phyloP scores from a whole-genome alignment of 2,888 invertebrate genomes.

The Philopedon plagiatum region DNA sequence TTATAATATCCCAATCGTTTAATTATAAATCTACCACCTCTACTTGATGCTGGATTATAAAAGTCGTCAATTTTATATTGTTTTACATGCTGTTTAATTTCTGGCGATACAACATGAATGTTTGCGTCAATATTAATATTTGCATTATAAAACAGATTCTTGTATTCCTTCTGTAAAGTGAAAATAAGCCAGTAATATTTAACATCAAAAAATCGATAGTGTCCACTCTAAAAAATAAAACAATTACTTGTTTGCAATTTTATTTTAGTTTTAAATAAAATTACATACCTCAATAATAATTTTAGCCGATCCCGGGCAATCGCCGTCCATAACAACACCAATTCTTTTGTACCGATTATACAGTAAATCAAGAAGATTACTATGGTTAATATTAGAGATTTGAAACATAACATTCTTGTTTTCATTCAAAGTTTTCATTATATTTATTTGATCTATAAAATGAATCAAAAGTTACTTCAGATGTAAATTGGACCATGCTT shows the following conservation, averaged over 20 bases:
- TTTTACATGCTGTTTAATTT: neutral
- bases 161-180: conserved; percentile 39
- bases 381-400: neutral
- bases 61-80: conserved; percentile 52
- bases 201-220: conserved; percentile 52
- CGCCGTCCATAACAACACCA: conserved; percentile 56
- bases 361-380: conserved; percentile 9
- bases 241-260: neutral
- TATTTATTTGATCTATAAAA: conserved; percentile 13
- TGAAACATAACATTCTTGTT: neutral
- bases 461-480: too few relatives aligned
- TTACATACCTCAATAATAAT: conserved; percentile 55
- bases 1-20: conserved; percentile 53
- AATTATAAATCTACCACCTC: conserved; percentile 54
- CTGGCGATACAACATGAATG: conserved; percentile 52
- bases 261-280: neutral
- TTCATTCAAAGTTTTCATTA: conserved; percentile 12
- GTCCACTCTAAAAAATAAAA: conserved; percentile 54
- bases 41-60: conserved; percentile 57
- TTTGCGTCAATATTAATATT: conserved; percentile 57
- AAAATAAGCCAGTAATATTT: conserved; percentile 59
- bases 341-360: conserved; percentile 50
- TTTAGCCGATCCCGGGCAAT: conserved; percentile 49
- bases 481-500: too few relatives aligned
- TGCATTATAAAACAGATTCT: conserved; percentile 49